Evolutionary conservation across 2,797 vertebrate genomes (phyloP).

Genomic region (Petrocephalus schoutedeni): DNA sequence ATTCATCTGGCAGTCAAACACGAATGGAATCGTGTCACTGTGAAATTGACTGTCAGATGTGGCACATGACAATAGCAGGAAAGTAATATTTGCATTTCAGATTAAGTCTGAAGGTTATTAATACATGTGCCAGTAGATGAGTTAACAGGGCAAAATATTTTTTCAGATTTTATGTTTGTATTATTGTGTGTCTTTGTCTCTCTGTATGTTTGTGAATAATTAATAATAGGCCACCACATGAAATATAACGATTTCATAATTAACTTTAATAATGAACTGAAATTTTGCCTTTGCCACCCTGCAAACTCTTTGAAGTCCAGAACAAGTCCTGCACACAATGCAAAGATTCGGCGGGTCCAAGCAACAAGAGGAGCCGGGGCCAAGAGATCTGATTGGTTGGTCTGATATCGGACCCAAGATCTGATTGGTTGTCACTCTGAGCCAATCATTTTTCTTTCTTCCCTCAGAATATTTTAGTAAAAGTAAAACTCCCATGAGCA

Average conservation of each 20-base stretch:
- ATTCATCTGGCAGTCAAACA: not conserved
- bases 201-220: not conserved
- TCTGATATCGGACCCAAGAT: no score
- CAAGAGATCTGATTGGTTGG: no score
- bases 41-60: not conserved
- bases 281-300: not conserved
- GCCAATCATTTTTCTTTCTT: no score
- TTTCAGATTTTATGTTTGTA: not conserved
- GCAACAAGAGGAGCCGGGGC: no score
- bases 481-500: no score
- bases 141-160: not conserved
- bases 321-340: not conserved
- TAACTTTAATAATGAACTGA: not conserved
- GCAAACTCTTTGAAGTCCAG: not conserved
- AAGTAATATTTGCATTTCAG: slow-evolving; percentile 7
- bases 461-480: no score
- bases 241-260: not conserved
- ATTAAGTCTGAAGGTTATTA: not conserved
- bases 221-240: not conserved
- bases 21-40: not conserved
- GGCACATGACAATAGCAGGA: not conserved
- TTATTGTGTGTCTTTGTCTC: not conserved
- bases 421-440: no score
- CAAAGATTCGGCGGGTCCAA: not conserved
- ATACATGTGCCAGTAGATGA: not conserved